Conservation (phyloP, 2,888 invertebrate genomes). For the Mesopsocus fuscifrons region DNA sequence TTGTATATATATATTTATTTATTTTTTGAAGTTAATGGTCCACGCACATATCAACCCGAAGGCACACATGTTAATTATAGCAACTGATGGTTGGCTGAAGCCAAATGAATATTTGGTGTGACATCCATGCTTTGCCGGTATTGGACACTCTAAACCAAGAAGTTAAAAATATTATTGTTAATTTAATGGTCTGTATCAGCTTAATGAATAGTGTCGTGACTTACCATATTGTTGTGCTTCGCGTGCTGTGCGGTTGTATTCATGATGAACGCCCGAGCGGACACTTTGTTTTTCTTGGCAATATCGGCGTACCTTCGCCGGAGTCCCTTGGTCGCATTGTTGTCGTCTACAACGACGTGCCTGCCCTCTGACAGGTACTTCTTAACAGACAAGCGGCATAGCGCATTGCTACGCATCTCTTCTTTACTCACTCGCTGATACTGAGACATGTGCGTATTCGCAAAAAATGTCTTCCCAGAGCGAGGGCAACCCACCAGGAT, state of each 20-base stretch:
- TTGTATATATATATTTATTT: too few relatives aligned
- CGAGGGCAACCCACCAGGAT: constrained; percentile 69
- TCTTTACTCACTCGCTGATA: constrained; percentile 73
- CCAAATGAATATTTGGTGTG: too few relatives aligned
- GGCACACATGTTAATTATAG: constrained; percentile 11
- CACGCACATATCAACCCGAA: constrained; percentile 7
- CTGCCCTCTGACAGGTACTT: constrained; percentile 32
- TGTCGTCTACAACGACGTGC: constrained; percentile 81
- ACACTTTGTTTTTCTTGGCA: constrained; percentile 40
- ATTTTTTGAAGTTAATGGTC: too few relatives aligned
- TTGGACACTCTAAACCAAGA: too few relatives aligned
- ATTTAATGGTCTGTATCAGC: too few relatives aligned
- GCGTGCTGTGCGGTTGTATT: constrained; percentile 47
- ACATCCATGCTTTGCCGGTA: too few relatives aligned
- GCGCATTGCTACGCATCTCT: constrained; percentile 61
- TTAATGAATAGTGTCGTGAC: too few relatives aligned
- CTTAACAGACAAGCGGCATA: constrained; percentile 51
- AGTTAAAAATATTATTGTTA: too few relatives aligned
- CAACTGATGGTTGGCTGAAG: too few relatives aligned
- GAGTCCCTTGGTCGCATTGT: constrained; percentile 64
- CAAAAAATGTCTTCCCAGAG: constrained; percentile 76
- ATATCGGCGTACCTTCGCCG: constrained; percentile 53
- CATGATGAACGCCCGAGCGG: constrained; percentile 68
- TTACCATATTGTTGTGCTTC: constrained; percentile 66
- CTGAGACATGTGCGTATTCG: constrained; percentile 41